Evolutionary conservation across 2,113 vertebrate genomes (phyloP).

Genomic region (Clupea harengus): DNA sequence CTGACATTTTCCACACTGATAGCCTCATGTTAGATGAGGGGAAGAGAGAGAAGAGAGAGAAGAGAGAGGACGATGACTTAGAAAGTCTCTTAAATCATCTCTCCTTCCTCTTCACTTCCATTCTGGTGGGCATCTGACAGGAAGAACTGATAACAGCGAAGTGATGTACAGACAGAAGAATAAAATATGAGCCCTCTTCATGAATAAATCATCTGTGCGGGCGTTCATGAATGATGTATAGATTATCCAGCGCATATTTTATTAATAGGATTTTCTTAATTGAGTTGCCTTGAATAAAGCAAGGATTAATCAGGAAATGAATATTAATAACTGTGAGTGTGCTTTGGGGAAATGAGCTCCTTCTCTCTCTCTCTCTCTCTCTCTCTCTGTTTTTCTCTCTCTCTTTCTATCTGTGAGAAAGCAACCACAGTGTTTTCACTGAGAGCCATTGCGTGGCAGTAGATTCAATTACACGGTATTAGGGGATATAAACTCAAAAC

Average conservation of each 20-base stretch:
- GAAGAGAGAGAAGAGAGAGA: background rate
- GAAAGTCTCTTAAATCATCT: background rate
- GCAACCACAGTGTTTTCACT: background rate
- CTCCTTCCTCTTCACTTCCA: background rate
- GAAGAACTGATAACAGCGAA: slow-evolving; percentile 43
- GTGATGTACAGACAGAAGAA: slow-evolving; percentile 57
- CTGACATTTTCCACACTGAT: background rate
- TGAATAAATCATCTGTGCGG: slow-evolving; percentile 67
- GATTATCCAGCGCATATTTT: slow-evolving; percentile 72
- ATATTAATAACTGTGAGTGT: slow-evolving; percentile 63
- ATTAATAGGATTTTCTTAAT: slow-evolving; percentile 77
- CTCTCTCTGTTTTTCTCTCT: background rate
- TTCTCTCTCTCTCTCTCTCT: background rate
- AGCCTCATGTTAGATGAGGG: background rate
- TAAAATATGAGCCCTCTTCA: slow-evolving; percentile 56
- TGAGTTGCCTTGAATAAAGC: slow-evolving; percentile 69
- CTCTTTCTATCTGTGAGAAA: background rate
- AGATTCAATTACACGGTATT: slow-evolving; percentile 6
- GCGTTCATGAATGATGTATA: slow-evolving; percentile 74
- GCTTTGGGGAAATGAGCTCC: background rate
- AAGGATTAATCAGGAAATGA: slow-evolving; percentile 67
- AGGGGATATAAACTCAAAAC: slow-evolving; percentile 6
- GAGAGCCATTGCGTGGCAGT: background rate
- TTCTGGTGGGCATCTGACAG: slow-evolving; percentile 42
- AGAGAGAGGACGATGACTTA: background rate